Conservation (phyloP, 1,140 invertebrate genomes). For the Orchestia grillus region DNA sequence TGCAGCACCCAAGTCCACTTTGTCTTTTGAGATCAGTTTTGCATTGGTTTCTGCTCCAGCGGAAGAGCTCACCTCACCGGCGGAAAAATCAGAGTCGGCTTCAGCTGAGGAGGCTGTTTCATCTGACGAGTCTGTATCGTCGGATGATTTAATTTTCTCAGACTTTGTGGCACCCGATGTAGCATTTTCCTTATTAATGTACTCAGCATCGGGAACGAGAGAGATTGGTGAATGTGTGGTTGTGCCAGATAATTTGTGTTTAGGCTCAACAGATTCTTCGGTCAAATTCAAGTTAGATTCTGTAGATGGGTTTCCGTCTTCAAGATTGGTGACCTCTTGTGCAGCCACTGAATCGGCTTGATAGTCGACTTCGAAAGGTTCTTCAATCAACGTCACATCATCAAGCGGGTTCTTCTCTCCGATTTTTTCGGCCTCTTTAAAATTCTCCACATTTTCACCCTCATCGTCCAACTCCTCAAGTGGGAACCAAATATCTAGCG, state of each 20-base stretch:
- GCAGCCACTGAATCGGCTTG: neutral
- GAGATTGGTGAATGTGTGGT: neutral
- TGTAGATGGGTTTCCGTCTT: neutral
- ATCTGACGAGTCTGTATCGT: neutral
- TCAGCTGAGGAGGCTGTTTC: neutral
- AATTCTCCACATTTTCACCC: neutral
- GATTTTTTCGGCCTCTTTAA: neutral
- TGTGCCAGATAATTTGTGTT: neutral
- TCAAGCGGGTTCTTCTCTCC: neutral
- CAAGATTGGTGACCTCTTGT: neutral
- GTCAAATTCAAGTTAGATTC: neutral
- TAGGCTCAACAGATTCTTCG: neutral
- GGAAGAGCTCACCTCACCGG: neutral
- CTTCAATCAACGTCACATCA: neutral
- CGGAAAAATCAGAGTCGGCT: neutral
- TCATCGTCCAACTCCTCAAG: neutral
- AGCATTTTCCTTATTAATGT: neutral
- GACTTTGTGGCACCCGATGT: neutral
- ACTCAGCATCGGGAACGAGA: neutral
- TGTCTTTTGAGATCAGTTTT: neutral
- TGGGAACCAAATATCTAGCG: neutral
- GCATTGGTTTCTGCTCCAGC: neutral
- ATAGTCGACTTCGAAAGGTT: neutral
- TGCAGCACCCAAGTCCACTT: neutral
- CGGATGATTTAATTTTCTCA: neutral